Evolutionary conservation across 1,140 invertebrate species (phyloP).

Genomic region (Cherax quadricarinatus): DNA sequence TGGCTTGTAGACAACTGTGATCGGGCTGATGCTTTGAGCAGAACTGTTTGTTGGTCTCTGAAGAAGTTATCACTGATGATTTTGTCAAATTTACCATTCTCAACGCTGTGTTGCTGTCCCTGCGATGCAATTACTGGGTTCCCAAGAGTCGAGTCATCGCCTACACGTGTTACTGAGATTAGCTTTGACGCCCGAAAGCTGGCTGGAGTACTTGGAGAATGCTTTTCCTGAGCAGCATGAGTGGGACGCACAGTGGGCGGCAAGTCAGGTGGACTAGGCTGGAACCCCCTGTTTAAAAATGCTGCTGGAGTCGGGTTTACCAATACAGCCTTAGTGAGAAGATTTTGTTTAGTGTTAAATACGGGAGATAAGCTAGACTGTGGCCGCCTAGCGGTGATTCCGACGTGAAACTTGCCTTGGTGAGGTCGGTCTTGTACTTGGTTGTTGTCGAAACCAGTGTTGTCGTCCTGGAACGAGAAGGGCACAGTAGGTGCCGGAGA

Average conservation of each 20-base stretch:
- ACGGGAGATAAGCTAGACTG: neutral
- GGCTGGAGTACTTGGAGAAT: neutral
- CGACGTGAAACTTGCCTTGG: neutral
- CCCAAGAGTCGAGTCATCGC: neutral
- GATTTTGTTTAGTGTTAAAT: neutral
- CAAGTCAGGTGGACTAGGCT: constrained; percentile 23
- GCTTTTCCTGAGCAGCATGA: too few relatives aligned
- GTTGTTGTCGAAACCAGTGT: neutral
- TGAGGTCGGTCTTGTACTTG: neutral
- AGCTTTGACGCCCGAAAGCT: neutral
- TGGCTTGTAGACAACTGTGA: neutral
- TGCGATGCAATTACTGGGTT: neutral
- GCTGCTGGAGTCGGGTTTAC: neutral
- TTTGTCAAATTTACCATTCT: neutral
- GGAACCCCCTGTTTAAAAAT: neutral
- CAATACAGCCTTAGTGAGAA: neutral
- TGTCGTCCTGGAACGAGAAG: neutral
- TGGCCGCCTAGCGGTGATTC: neutral
- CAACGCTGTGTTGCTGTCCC: neutral
- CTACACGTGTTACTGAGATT: neutral
- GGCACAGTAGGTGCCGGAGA: neutral
- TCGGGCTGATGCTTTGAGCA: neutral
- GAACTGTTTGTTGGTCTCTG: neutral
- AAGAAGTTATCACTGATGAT: neutral
- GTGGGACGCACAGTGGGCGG: neutral